Conservation (phyloP, 2,113 vertebrate species). For the Megatriorchis doriae region DNA sequence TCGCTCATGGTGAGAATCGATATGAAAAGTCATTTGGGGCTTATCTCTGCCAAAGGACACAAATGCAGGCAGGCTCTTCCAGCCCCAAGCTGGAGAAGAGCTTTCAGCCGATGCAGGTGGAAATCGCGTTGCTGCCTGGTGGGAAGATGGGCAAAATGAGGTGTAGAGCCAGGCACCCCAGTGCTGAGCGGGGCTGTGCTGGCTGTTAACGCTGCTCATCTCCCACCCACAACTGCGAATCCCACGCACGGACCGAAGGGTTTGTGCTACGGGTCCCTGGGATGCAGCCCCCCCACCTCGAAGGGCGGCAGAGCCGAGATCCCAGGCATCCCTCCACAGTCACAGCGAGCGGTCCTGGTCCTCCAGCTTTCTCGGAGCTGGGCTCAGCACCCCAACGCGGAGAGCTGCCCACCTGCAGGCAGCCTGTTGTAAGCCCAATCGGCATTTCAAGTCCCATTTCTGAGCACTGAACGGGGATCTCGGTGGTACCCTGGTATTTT, state of each 20-base stretch:
- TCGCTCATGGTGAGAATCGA: not conserved
- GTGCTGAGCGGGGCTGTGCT: not conserved
- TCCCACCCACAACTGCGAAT: not conserved
- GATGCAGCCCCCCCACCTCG: fast-evolving
- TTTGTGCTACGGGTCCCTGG: fast-evolving
- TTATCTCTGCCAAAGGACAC: not conserved
- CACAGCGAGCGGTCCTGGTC: not conserved
- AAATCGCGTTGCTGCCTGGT: not conserved
- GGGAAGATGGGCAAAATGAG: not conserved
- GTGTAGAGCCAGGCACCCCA: fast-evolving
- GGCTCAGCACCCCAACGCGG: not conserved
- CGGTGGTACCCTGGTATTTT: not conserved
- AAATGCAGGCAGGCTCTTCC: too few relatives aligned
- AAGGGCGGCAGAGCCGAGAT: not conserved
- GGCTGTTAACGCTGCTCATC: too few relatives aligned
- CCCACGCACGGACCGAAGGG: fast-evolving
- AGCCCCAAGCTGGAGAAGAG: not conserved
- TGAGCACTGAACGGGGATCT: fast-evolving
- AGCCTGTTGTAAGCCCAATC: not conserved
- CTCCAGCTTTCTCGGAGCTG: not conserved
- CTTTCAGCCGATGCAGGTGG: not conserved
- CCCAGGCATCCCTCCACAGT: too few relatives aligned
- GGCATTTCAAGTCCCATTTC: not conserved
- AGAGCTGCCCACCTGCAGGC: not conserved
- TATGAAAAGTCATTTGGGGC: not conserved